Percentiles rank a stretch among this genome's conserved stretches.
phyloP scores from a whole-genome alignment of 2,797 vertebrate genomes.

The Tolypeutes matacus region DNA sequence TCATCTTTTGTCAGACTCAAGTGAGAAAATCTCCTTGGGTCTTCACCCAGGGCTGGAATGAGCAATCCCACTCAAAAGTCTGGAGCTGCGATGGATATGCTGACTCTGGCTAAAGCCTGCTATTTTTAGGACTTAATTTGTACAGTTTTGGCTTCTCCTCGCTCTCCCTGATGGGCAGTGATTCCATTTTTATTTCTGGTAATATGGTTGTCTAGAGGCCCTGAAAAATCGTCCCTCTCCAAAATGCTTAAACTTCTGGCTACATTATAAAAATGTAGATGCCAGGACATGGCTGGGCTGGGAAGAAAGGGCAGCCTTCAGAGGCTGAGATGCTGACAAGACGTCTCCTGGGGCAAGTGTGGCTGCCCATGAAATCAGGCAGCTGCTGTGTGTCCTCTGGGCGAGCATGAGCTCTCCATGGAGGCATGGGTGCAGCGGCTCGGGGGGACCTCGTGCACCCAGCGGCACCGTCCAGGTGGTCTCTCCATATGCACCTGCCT shows the following conservation, averaged over 20 bases:
- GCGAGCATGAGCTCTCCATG: too few species aligned
- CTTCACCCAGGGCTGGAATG: accelerated
- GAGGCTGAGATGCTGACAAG: neutral
- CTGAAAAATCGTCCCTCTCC: neutral
- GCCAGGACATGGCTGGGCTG: accelerated
- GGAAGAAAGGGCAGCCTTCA: neutral
- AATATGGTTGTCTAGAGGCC: neutral
- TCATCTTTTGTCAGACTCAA: neutral
- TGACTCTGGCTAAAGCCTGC: neutral
- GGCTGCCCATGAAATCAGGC: too few species aligned
- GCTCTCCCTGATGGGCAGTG: neutral
- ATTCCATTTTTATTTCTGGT: neutral
- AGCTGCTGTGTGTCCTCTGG: too few species aligned
- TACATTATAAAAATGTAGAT: neutral
- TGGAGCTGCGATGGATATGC: accelerated
- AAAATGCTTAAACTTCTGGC: neutral
- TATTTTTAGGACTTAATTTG: too few species aligned
- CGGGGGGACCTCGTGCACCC: too few species aligned
- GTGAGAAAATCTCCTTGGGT: neutral
- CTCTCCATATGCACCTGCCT: accelerated
- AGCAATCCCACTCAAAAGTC: accelerated
- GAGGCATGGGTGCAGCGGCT: too few species aligned
- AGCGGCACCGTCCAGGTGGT: neutral
- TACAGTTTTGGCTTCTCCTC: neutral
- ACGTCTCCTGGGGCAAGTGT: neutral